Base-by-base conservation (phyloP, 2,113 vertebrate genomes). In the Microcebus tavaratra region DNA sequence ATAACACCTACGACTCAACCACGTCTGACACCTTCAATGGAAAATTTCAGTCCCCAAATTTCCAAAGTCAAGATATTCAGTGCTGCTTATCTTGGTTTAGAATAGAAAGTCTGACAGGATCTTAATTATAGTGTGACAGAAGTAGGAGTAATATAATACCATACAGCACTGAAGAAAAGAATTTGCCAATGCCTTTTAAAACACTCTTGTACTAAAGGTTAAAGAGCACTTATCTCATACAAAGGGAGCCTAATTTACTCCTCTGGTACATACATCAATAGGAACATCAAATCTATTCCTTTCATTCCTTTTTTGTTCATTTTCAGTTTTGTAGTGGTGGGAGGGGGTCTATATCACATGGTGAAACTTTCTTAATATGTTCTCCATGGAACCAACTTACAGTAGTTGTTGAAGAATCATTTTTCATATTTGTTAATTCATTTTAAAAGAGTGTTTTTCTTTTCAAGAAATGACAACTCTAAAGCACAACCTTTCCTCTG, bases 71-170 rank as follows among this genome's bases (percentile, higher is more conserved):
- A 96, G 78, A 95, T 97, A 97, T 94, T 98, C 50, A 83, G 67
- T 92, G 96, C 90, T 82, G 84, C 80, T 96, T 97, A 98, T 48
- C 88, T 95, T 88, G 50, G 79, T 85, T 93, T 80, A 98, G 87
- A 97, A 97, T 91, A 98, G 80, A 61, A 97, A 95, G 86, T 86
- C 88, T 98, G 29, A 94, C 98, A 94, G 31, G 89, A 31, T 83
- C 94, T 96, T 97, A 96, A 98, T 98, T 97, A 97, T 25, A 97
- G 91, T 50, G 75, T 80, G 95, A 57, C 4, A 91, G 92, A 90
- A 79, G 61, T 86, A 80, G 80, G 95, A 90, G 81, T 55, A 96
- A 78, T 11, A 96, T 83, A 90, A 97, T 86, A 87, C 70, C 42
- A 72, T 87, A 93, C 95, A 97, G 95, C 0, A 96, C 18, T 48